Evolutionary conservation across 2,113 vertebrate species (phyloP).

Genomic region (Sorex fumeus): DNA sequence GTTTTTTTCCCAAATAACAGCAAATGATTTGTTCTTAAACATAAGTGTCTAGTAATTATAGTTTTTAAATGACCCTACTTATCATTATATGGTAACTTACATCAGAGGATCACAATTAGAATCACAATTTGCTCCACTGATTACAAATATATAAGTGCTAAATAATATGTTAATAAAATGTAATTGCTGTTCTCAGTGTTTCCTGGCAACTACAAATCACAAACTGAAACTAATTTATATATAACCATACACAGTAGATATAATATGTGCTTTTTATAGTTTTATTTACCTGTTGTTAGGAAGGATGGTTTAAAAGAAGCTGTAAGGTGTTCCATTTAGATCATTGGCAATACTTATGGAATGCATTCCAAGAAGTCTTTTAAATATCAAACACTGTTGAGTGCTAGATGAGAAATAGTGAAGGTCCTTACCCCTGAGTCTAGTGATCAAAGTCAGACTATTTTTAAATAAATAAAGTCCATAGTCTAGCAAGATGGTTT

Average conservation of each 20-base stretch:
- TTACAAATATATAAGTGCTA: slow-evolving; percentile 23
- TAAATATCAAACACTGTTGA: neutral
- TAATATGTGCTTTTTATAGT: neutral
- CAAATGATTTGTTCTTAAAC: neutral
- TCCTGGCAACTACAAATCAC: neutral
- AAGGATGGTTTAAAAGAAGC: neutral
- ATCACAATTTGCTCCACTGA: neutral
- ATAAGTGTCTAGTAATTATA: neutral
- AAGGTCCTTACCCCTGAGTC: neutral
- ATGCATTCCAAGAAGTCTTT: neutral
- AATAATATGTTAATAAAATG: slow-evolving; percentile 8
- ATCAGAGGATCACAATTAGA: neutral
- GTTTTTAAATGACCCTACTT: slow-evolving; percentile 52
- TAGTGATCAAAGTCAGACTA: neutral
- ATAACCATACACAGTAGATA: neutral
- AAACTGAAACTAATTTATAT: slow-evolving; percentile 31
- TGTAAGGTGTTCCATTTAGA: neutral
- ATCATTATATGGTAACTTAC: neutral
- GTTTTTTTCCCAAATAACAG: slow-evolving; percentile 23
- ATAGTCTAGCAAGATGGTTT: neutral
- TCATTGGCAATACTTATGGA: neutral
- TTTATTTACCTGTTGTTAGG: neutral
- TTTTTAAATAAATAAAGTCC: slow-evolving; percentile 24
- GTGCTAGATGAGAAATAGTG: neutral
- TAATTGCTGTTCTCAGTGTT: neutral